Conservation (phyloP, 2,113 vertebrate genomes). For the Pachyramphus minor region DNA sequence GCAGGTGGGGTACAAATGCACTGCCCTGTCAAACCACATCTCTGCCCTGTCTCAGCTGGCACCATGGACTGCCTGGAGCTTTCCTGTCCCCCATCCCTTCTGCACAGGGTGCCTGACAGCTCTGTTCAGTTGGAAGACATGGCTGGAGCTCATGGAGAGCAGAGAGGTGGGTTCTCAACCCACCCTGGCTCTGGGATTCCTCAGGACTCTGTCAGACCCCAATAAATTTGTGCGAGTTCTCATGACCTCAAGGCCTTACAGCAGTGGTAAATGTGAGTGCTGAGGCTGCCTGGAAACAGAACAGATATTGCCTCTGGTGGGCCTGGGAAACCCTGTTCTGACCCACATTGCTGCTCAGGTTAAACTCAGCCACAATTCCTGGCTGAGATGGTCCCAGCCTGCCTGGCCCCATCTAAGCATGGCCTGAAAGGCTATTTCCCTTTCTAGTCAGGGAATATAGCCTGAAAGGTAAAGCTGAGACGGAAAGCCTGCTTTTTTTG, state of each 20-base stretch:
- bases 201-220: slow-evolving; percentile 39
- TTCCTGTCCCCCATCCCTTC: neutral
- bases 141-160: accelerated
- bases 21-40: neutral
- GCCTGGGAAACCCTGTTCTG: neutral
- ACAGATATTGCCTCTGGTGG: neutral
- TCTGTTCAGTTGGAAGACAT: neutral
- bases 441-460: neutral
- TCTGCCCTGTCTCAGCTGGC: neutral
- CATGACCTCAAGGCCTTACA: neutral
- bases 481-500: neutral
- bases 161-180: neutral
- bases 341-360: neutral
- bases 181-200: slow-evolving; percentile 3
- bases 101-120: neutral
- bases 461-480: neutral
- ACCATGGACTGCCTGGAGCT: neutral
- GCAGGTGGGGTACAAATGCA: neutral
- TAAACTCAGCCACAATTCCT: neutral
- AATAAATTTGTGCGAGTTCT: slow-evolving; percentile 27
- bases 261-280: accelerated
- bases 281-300: neutral
- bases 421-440: neutral
- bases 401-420: neutral
- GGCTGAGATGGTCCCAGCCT: neutral